A percentile compares a stretch with the other conserved stretches of the same genome.
phyloP scores from a whole-genome alignment of 2,797 vertebrate species.

The Nothura maculosa region DNA sequence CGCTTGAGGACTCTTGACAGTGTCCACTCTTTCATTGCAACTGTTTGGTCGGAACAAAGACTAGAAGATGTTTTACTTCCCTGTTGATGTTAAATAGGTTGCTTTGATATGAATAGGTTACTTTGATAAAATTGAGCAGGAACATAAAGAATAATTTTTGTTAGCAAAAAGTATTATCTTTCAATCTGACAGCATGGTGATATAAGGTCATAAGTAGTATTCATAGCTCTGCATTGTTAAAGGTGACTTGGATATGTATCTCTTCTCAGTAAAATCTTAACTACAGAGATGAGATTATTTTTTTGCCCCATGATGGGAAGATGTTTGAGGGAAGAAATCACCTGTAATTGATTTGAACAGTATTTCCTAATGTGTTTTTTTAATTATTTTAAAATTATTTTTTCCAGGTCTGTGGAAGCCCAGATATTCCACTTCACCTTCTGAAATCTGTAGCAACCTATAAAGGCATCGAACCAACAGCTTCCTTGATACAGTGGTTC shows the following conservation, averaged over 20 bases:
- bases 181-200: background rate
- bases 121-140: background rate
- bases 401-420: slow-evolving; percentile 95
- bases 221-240: background rate
- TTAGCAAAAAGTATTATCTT: background rate
- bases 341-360: background rate
- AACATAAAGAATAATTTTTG: background rate
- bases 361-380: no score
- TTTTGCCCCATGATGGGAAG: background rate
- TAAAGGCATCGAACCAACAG: slow-evolving; percentile 94
- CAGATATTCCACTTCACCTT: slow-evolving; percentile 97
- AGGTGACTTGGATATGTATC: background rate
- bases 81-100: background rate
- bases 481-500: slow-evolving; percentile 97
- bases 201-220: background rate
- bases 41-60: background rate
- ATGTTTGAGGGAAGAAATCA: background rate
- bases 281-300: background rate
- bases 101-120: background rate
- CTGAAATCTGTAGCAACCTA: slow-evolving; percentile 98
- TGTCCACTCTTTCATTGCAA: background rate
- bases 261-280: background rate
- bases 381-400: background rate
- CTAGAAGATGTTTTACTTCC: background rate
- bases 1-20: background rate